Conservation (phyloP, 1,140 invertebrate species). For the Centruroides vittatus region DNA sequence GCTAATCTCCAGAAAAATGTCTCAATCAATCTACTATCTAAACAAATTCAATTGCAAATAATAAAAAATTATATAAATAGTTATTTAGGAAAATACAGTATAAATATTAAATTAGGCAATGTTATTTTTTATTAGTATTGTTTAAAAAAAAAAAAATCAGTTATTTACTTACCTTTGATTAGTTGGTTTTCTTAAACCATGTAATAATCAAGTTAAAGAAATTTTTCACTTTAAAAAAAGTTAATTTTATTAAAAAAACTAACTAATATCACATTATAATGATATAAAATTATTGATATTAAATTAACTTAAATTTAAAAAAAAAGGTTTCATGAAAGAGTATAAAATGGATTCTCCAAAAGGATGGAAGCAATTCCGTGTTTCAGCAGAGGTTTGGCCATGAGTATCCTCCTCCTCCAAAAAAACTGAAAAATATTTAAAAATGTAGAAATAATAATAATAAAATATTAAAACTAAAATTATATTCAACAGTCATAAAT, state of each 20-base stretch:
- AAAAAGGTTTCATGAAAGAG: conserved; percentile 21
- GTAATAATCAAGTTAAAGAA: conserved; percentile 20
- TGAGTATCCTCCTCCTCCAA: conserved; percentile 73
- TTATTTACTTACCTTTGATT: conserved; percentile 61
- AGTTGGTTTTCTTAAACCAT: conserved; percentile 75
- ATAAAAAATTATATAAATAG: too few species aligned
- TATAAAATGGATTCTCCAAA: conserved; percentile 94
- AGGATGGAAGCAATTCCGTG: conserved; percentile 84
- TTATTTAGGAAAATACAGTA: too few species aligned
- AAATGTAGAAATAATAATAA: too few species aligned
- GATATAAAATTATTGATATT: neutral
- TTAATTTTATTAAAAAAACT: neutral
- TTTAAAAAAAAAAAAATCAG: too few species aligned
- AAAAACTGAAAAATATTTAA: conserved; percentile 52
- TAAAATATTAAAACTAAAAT: too few species aligned
- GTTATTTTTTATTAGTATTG: too few species aligned
- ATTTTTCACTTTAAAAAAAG: conserved; percentile 8
- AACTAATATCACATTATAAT: neutral
- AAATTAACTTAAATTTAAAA: neutral
- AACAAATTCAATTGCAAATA: too few species aligned
- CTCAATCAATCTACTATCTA: too few species aligned
- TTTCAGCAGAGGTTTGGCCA: conserved; percentile 80
- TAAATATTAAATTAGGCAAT: too few species aligned
- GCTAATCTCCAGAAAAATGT: too few species aligned
- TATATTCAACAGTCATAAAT: too few species aligned